These are phyloP conservation scores for Barypeithes pellucidus DNA, from an alignment of 2,888 invertebrate species.

Conservation along the genomic window DNA sequence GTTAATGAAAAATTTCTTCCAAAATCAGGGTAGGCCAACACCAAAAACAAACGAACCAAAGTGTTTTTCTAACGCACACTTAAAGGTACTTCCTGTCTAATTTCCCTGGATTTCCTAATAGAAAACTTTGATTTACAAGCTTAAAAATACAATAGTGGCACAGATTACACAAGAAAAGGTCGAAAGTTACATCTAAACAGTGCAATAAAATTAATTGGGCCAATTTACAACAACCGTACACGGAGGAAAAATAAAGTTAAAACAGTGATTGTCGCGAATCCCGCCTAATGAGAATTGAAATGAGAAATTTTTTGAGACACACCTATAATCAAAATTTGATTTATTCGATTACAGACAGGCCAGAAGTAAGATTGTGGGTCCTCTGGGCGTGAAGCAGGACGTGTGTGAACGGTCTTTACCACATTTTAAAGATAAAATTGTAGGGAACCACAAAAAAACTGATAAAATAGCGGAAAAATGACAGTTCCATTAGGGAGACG, in stretches of 20 bases:
- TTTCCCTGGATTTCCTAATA: conserved; percentile 28
- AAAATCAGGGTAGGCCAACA: conserved; percentile 17
- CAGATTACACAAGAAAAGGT: conserved; percentile 30
- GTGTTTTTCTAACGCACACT: not conserved
- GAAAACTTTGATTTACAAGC: conserved; percentile 29
- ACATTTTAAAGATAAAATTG: not conserved
- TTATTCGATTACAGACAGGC: conserved; percentile 17
- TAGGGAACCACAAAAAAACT: conserved; percentile 37
- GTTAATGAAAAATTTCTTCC: not conserved
- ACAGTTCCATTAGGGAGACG: conserved; percentile 61
- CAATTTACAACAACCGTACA: conserved; percentile 45
- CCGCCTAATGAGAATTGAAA: conserved; percentile 41
- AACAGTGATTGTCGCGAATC: conserved; percentile 26
- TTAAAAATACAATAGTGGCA: conserved; percentile 9
- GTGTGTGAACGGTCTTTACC: not conserved
- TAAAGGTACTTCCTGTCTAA: conserved; percentile 33
- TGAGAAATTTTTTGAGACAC: conserved; percentile 63
- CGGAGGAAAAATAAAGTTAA: conserved; percentile 39
- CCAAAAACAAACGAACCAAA: conserved; percentile 33
- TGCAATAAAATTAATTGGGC: conserved; percentile 48
- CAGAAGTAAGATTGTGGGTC: not conserved
- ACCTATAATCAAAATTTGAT: conserved; percentile 62
- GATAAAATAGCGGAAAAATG: conserved; percentile 62
- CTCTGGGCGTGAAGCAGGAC: not conserved
- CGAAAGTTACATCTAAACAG: conserved; percentile 37